phyloP scores from a whole-genome alignment of 2,113 vertebrate species.

The Ammodytes dubius region DNA sequence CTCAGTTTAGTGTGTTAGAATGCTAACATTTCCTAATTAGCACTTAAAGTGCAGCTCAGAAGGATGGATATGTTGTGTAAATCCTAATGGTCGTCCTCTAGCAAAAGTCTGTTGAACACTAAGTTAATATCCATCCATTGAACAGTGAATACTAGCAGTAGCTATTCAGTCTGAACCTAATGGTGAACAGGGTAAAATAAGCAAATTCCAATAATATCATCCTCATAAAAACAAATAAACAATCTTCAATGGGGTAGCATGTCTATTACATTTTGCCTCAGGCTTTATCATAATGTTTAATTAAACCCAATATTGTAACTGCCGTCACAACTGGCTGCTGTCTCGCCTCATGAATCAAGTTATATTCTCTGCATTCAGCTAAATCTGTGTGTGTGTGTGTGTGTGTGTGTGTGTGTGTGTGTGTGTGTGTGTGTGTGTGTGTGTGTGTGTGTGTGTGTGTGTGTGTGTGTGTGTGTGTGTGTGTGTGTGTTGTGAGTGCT shows the following conservation, averaged over 20 bases:
- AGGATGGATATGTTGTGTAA: background rate
- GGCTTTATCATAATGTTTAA: constrained; percentile 40
- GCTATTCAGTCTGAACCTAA: constrained; percentile 3
- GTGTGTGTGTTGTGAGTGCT: background rate
- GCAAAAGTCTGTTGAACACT: background rate
- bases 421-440: background rate
- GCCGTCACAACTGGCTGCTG: constrained; percentile 14
- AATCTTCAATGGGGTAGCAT: background rate
- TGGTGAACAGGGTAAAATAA: background rate
- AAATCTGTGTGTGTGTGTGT: constrained; percentile 20
- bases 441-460: background rate
- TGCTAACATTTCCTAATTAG: background rate
- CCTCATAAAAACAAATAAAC: constrained; percentile 4
- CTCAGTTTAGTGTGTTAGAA: background rate
- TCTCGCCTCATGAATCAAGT: constrained; percentile 47
- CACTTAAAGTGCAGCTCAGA: background rate
- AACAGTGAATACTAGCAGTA: background rate
- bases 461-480: background rate
- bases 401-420: background rate
- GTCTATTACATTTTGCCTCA: constrained; percentile 27
- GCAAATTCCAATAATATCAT: constrained; percentile 4
- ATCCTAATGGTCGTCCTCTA: background rate
- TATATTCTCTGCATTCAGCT: constrained; percentile 33
- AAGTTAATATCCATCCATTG: background rate
- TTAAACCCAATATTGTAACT: constrained; percentile 31